Conservation (phyloP, 2,797 vertebrate species). For the Syndactyla subalaris region DNA sequence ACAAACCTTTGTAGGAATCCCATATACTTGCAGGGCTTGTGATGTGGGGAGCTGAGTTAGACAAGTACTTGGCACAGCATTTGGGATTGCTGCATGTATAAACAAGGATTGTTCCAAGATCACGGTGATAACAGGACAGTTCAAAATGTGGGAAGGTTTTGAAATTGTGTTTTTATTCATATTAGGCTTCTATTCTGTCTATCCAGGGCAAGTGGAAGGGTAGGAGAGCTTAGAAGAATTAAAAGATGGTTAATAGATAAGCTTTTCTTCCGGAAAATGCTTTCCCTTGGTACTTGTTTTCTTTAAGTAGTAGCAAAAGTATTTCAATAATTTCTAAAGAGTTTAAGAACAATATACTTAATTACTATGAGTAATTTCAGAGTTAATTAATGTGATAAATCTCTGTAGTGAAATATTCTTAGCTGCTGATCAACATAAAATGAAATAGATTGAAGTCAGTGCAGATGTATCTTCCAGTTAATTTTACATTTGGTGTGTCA, state of each 20-base stretch:
- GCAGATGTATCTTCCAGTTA: conserved; percentile 10
- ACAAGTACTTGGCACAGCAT: neutral
- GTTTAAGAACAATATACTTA: conserved; percentile 80
- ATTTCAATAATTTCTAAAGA: conserved; percentile 77
- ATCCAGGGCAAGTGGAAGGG: neutral
- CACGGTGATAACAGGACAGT: neutral
- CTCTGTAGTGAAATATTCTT: conserved; percentile 74
- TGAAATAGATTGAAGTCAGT: conserved; percentile 38
- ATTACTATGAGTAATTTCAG: conserved; percentile 79
- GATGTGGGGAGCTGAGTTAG: neutral
- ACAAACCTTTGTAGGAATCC: neutral
- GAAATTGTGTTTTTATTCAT: neutral
- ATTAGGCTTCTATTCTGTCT: neutral
- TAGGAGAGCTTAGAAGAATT: neutral
- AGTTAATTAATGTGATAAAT: conserved; percentile 80
- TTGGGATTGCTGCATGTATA: neutral
- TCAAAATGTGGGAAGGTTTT: neutral
- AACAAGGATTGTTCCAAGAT: neutral
- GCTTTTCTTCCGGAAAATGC: neutral
- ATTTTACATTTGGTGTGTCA: neutral
- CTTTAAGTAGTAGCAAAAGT: conserved; percentile 63
- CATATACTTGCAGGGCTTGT: neutral
- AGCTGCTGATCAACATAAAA: conserved; percentile 73
- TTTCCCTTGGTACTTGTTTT: conserved; percentile 67
- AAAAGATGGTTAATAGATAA: neutral